phyloP scores from a whole-genome alignment of 2,113 vertebrate genomes.

The Myotis brandtii region DNA sequence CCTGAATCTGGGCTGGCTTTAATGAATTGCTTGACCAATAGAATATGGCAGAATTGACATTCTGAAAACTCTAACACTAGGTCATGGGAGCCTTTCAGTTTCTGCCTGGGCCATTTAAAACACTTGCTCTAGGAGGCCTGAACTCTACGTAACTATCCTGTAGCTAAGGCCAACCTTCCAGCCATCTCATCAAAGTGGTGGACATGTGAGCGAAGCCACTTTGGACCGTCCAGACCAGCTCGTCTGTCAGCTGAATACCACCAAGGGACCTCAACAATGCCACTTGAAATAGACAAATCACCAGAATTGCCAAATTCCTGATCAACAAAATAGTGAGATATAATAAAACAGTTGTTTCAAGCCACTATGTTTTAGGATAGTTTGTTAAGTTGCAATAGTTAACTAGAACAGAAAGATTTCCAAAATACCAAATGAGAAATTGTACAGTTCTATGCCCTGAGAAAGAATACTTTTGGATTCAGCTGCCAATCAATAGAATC shows the following conservation, averaged over 20 bases:
- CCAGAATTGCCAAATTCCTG: background rate
- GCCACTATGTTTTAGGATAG: background rate
- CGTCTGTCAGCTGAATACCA: background rate
- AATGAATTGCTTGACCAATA: background rate
- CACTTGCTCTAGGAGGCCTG: background rate
- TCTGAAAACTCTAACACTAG: background rate
- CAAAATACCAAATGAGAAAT: background rate
- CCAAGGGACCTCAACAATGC: background rate
- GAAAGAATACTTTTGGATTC: background rate
- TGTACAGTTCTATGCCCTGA: background rate
- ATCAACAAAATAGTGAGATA: background rate
- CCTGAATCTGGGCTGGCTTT: background rate
- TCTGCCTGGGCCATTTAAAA: background rate
- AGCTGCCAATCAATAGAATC: background rate
- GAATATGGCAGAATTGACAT: background rate
- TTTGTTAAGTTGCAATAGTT: background rate
- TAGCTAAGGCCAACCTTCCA: background rate
- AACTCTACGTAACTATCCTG: background rate
- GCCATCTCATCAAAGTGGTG: background rate
- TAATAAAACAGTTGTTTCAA: background rate
- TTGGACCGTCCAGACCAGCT: background rate
- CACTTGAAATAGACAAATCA: background rate
- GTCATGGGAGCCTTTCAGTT: background rate
- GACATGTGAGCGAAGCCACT: background rate
- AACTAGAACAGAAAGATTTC: slow-evolving; percentile 17